Base-by-base conservation (phyloP, 2,888 invertebrate species). In the Microctonus brassicae region DNA sequence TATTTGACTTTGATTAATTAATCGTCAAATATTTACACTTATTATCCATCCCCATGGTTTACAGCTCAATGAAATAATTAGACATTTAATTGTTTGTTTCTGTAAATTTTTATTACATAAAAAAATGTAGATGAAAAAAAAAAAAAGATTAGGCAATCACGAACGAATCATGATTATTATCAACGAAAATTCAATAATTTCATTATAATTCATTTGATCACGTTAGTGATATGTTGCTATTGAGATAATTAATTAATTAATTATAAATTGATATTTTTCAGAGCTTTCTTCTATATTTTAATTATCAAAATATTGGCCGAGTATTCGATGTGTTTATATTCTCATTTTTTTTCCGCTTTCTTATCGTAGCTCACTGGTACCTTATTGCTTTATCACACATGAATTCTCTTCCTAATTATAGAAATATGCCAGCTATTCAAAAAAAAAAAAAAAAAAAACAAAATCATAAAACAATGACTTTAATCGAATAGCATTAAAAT, bases 261-360 rank as follows among this genome's bases (percentile, higher is more conserved):
- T n/a, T n/a, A n/a, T n/a, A n/a, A n/a, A n/a, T n/a, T n/a, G n/a
- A n/a, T 55, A n/a, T 55, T 63, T 22, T 26, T 42, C 42, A 55
- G 20, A 20, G 24, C 33, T 20, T 17, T 24, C n/a, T 64, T 57
- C 33, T 42, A 20, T n/a, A 26, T 47, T 29, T 53, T 26, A 55
- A 36, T 55, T 29, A 62, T 65, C 62, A 77, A 78, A 79, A 74
- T 81, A 76, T 75, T 64, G 66, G 76, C 80, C 81, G 82, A 64
- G 81, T 77, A 77, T 73, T 66, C 33, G 36, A 34, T 55, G 1
- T 17, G 7, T 29, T 4, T 62, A 7, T 29, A 29, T 29, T 29
- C 7, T 3, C 29, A n/a, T n/a, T n/a, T n/a, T 29, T 29, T 7
- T 29, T 5, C 29, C 29, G n/a, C 17, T 33, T 33, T 26, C 61